Conservation (phyloP, 2,888 invertebrate species). For the Plebejus argus region DNA sequence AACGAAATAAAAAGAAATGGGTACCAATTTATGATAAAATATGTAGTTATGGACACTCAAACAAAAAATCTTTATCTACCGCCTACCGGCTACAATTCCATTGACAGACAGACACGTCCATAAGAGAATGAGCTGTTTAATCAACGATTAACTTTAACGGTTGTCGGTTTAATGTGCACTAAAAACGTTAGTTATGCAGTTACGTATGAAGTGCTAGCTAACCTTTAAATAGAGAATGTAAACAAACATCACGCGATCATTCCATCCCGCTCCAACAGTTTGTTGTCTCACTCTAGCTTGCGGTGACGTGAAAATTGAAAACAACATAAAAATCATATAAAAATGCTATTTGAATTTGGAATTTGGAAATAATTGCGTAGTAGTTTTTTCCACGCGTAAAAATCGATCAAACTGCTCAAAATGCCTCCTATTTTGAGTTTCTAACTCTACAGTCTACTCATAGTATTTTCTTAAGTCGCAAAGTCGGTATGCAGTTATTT, state of each 20-base stretch:
- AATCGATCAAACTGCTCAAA: too few relatives aligned
- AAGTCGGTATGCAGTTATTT: too few relatives aligned
- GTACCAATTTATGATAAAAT: too few relatives aligned
- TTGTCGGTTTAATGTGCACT: background rate
- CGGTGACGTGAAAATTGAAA: background rate
- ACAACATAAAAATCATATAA: slow-evolving; percentile 8
- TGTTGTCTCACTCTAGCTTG: background rate
- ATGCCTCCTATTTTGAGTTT: too few relatives aligned
- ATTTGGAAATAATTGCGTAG: background rate
- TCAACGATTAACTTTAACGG: background rate
- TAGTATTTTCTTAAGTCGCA: too few relatives aligned
- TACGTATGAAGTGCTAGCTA: slow-evolving; percentile 35
- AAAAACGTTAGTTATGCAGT: background rate
- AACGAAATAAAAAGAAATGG: too few relatives aligned
- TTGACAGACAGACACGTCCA: background rate
- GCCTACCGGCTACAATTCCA: too few relatives aligned
- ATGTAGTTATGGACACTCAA: too few relatives aligned
- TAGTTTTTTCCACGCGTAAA: too few relatives aligned
- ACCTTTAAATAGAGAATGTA: slow-evolving; percentile 36
- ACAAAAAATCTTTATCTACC: too few relatives aligned
- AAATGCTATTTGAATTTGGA: background rate
- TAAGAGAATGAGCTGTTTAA: background rate
- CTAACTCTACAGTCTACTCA: too few relatives aligned
- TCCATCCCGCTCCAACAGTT: slow-evolving; percentile 28
- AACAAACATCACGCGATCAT: slow-evolving; percentile 41